These are phyloP conservation scores for Paratrypauchen microcephalus DNA, from an alignment of 2,797 vertebrate genomes.

Conservation along the genomic window DNA sequence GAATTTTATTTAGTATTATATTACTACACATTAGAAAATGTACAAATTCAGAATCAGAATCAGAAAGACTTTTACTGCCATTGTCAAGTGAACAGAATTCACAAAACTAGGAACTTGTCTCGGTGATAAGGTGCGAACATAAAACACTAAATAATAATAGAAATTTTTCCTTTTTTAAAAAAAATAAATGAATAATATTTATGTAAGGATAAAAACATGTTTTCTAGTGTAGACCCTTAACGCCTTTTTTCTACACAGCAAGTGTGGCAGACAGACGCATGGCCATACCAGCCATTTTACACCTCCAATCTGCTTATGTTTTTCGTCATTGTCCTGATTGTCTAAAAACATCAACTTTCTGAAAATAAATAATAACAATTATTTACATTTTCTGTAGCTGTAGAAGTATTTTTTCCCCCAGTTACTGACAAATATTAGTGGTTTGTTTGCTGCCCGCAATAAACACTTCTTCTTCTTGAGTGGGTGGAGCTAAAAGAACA, in stretches of 20 bases:
- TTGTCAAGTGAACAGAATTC: too few relatives aligned
- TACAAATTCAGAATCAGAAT: too few relatives aligned
- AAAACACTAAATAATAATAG: too few relatives aligned
- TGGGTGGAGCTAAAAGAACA: constrained; percentile 15
- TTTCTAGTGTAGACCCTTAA: neutral
- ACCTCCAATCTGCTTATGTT: constrained; percentile 60
- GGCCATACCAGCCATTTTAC: constrained; percentile 76
- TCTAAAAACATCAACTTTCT: neutral
- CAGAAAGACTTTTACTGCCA: too few relatives aligned
- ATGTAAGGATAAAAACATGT: neutral
- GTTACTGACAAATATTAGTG: neutral
- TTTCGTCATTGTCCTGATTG: constrained; percentile 32
- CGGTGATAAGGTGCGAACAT: too few relatives aligned
- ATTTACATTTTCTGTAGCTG: neutral
- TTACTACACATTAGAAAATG: neutral
- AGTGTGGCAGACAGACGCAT: constrained; percentile 62
- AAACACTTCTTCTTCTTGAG: constrained; percentile 28
- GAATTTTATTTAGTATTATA: constrained; percentile 25
- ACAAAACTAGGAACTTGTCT: too few relatives aligned
- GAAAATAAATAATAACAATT: neutral
- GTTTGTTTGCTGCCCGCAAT: constrained; percentile 33
- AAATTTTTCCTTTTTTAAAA: too few relatives aligned
- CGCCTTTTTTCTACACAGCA: constrained; percentile 14
- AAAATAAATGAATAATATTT: neutral
- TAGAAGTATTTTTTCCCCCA: neutral